phyloP scores from a whole-genome alignment of 1,140 invertebrate genomes.

The Monomorium pharaonis region DNA sequence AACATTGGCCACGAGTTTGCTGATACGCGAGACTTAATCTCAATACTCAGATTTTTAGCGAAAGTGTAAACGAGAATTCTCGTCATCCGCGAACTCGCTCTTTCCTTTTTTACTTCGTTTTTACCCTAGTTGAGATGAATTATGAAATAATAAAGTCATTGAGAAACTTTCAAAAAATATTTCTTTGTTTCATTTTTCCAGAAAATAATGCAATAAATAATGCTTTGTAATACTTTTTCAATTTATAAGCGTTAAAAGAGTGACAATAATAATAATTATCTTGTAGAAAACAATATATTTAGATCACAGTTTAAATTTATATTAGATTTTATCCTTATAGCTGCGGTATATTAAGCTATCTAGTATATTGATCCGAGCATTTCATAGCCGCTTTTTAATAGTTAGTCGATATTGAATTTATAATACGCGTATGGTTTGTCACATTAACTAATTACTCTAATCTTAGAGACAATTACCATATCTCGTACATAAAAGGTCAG shows the following conservation, averaged over 20 bases:
- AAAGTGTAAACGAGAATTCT: conserved; percentile 5
- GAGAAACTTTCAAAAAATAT: not conserved
- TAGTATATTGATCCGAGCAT: not conserved
- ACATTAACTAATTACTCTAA: conserved; percentile 10
- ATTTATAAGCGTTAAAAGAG: not conserved
- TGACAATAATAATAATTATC: not conserved
- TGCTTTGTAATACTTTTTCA: not conserved
- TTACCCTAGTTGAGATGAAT: not conserved
- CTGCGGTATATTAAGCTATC: not conserved
- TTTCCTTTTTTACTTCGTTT: conserved; percentile 1
- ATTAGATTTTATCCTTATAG: not conserved
- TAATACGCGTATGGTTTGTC: not conserved
- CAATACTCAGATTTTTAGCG: not conserved
- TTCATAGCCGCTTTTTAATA: not conserved
- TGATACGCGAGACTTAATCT: not conserved
- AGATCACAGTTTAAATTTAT: not conserved
- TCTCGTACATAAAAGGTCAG: not conserved
- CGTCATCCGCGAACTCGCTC: not conserved
- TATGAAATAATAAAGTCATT: not conserved
- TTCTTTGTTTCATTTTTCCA: not conserved
- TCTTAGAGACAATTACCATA: not conserved
- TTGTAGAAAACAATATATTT: not conserved
- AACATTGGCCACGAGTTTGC: not conserved
- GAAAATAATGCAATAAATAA: not conserved
- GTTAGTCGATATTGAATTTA: not conserved